phyloP scores from a whole-genome alignment of 2,113 vertebrate genomes.

The Apodemus speciosus region DNA sequence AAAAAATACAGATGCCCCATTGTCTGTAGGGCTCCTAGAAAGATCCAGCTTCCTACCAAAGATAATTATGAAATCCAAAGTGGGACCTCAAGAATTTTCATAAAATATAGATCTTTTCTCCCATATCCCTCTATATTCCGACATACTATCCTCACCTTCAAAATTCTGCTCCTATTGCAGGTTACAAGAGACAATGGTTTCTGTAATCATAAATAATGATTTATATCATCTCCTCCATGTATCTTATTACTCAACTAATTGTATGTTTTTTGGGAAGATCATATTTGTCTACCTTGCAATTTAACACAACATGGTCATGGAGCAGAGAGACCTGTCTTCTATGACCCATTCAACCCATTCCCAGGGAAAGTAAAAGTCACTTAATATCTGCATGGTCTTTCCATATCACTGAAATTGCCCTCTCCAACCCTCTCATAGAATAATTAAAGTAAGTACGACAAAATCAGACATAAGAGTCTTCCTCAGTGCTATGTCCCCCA shows the following conservation, averaged over 20 bases:
- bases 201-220: background rate
- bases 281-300: background rate
- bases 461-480: background rate
- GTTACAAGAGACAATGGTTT: background rate
- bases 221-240: background rate
- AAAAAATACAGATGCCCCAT: too few species aligned
- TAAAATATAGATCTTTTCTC: background rate
- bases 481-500: too few species aligned
- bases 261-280: background rate
- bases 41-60: background rate
- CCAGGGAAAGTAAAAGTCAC: background rate
- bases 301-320: background rate
- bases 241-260: background rate
- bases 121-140: background rate
- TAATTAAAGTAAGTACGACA: background rate
- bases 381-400: background rate
- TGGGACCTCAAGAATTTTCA: background rate
- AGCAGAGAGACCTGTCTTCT: background rate
- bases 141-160: rapidly evolving
- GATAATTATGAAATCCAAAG: background rate
- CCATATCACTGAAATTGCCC: too few species aligned
- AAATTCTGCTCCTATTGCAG: background rate
- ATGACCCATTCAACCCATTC: background rate
- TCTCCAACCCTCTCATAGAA: background rate
- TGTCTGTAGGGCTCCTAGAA: too few species aligned